Evolutionary conservation across 2,113 vertebrate genomes (phyloP).

Genomic region (Poecile atricapillus): DNA sequence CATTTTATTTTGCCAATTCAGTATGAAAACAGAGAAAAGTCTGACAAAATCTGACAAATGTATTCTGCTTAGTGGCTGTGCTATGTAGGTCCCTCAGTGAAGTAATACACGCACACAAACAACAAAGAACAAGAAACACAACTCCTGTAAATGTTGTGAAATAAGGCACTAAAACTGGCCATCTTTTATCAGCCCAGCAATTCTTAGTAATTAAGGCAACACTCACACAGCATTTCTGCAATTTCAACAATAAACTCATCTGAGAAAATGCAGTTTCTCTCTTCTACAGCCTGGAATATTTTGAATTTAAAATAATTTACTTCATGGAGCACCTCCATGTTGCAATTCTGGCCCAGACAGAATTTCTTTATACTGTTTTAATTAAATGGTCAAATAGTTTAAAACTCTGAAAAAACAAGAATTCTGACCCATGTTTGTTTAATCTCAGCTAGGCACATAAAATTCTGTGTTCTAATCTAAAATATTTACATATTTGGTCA

Average conservation of each 20-base stretch:
- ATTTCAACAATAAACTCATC: not conserved
- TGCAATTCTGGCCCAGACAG: not conserved
- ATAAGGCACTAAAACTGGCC: not conserved
- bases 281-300: not conserved
- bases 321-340: not conserved
- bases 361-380: not conserved
- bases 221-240: not conserved
- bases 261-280: not conserved
- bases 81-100: not conserved
- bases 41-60: not conserved
- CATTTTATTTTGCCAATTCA: not conserved
- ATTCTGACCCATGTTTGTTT: not conserved
- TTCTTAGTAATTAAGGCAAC: not conserved
- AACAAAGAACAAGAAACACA: not conserved
- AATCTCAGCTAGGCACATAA: not conserved
- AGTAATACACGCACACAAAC: not conserved
- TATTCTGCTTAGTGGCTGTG: not conserved
- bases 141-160: not conserved
- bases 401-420: not conserved
- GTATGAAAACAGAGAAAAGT: not conserved
- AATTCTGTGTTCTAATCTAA: not conserved
- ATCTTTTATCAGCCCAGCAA: not conserved
- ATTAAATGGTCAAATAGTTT: not conserved
- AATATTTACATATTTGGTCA: not conserved
- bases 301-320: not conserved